Percentiles rank a stretch among this genome's conserved stretches.
Evolutionary conservation across 2,888 invertebrate species (phyloP).

Genomic region (Rhingia rostrata): DNA sequence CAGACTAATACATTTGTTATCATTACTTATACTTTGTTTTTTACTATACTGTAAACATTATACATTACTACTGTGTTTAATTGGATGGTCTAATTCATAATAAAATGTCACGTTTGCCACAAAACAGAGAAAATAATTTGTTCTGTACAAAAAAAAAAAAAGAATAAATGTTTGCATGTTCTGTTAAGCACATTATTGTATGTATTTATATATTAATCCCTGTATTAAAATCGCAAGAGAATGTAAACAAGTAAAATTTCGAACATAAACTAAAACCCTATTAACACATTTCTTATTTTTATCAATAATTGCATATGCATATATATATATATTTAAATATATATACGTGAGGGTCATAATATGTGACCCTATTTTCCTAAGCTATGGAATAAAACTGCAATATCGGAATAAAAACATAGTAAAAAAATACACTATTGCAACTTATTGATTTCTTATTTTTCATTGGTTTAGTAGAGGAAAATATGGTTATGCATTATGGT

Average conservation of each 20-base stretch:
- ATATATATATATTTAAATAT: too few relatives aligned
- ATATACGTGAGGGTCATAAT: too few relatives aligned
- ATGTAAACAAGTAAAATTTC: slow-evolving; percentile 27
- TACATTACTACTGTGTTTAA: slow-evolving; percentile 48
- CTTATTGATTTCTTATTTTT: too few relatives aligned
- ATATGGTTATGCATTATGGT: too few relatives aligned
- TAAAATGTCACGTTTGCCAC: slow-evolving; percentile 18
- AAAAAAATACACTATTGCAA: too few relatives aligned
- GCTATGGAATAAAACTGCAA: too few relatives aligned
- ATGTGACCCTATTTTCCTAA: too few relatives aligned
- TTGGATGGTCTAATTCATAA: slow-evolving; percentile 60
- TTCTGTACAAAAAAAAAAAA: slow-evolving; percentile 36
- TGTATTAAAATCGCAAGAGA: slow-evolving; percentile 50
- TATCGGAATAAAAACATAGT: too few relatives aligned
- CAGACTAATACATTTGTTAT: slow-evolving; percentile 59
- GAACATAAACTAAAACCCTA: slow-evolving; percentile 21
- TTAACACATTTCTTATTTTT: slow-evolving; percentile 6
- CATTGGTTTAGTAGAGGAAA: too few relatives aligned
- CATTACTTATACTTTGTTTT: slow-evolving; percentile 39
- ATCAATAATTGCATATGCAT: too few relatives aligned
- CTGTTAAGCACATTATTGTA: slow-evolving; percentile 48
- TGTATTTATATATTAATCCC: slow-evolving; percentile 34
- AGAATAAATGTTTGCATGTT: slow-evolving; percentile 58
- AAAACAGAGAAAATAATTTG: slow-evolving; percentile 37
- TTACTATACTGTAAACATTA: slow-evolving; percentile 24